Conservation (phyloP, 2,888 invertebrate genomes). For the Caenorhabditis angaria region DNA sequence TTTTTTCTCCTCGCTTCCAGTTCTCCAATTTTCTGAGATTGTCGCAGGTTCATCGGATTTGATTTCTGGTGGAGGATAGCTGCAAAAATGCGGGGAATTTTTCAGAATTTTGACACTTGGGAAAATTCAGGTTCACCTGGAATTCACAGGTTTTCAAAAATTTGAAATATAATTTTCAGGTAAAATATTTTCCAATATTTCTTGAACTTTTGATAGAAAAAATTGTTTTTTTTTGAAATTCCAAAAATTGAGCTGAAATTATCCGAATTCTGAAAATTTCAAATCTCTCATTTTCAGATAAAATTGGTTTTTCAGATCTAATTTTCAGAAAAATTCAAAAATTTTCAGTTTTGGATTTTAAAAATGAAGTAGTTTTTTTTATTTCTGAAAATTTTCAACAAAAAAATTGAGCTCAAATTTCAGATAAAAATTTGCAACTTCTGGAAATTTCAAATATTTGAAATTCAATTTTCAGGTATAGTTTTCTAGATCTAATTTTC, state of each 20-base stretch:
- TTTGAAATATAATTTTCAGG: too few relatives aligned
- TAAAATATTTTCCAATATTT: too few relatives aligned
- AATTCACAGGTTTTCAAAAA: too few relatives aligned
- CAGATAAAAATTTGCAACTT: not conserved
- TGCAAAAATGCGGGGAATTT: not conserved
- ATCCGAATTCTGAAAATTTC: not conserved
- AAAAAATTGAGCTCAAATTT: not conserved
- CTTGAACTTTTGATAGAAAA: not conserved
- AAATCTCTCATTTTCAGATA: not conserved
- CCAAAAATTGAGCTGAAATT: not conserved
- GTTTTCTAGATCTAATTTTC: not conserved
- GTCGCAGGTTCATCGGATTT: not conserved
- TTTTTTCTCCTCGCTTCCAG: not conserved
- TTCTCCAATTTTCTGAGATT: not conserved
- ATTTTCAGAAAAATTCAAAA: not conserved
- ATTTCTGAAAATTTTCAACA: too few relatives aligned
- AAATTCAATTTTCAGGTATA: not conserved
- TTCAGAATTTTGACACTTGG: too few relatives aligned
- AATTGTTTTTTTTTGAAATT: not conserved
- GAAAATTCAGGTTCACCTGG: too few relatives aligned
- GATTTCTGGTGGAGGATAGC: not conserved
- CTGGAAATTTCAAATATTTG: not conserved
- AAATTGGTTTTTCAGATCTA: not conserved
- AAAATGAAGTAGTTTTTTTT: too few relatives aligned
- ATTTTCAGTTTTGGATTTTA: not conserved